Percentiles rank a stretch among this genome's conserved stretches.
Evolutionary conservation across 1,140 invertebrate genomes (phyloP).

Genomic region (Pygmarrhopalites habei): DNA sequence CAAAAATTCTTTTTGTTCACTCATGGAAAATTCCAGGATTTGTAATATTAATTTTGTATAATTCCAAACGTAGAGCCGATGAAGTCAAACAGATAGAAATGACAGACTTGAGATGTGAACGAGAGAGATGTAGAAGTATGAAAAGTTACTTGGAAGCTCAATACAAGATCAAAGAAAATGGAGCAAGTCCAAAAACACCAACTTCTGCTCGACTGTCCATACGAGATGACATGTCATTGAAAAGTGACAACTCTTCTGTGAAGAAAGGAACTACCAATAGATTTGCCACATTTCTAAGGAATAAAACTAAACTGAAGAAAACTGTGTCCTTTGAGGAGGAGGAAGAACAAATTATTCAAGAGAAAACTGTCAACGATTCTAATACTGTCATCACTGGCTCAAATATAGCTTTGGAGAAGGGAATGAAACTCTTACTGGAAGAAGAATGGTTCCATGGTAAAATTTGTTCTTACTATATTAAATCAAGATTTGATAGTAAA

Average conservation of each 20-base stretch:
- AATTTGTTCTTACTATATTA: too few relatives aligned
- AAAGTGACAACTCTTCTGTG: slow-evolving; percentile 22
- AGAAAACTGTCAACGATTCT: background rate
- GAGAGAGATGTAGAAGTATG: slow-evolving; percentile 24
- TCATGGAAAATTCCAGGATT: too few relatives aligned
- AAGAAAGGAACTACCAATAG: slow-evolving; percentile 22
- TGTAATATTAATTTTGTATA: too few relatives aligned
- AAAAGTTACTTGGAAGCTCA: slow-evolving; percentile 24
- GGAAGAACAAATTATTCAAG: too few relatives aligned
- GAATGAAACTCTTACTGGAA: slow-evolving; percentile 55
- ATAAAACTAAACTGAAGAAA: slow-evolving; percentile 29
- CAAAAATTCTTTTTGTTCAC: background rate
- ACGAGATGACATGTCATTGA: slow-evolving; percentile 26
- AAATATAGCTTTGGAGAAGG: slow-evolving; percentile 24
- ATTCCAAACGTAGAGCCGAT: too few relatives aligned
- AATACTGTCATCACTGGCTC: background rate
- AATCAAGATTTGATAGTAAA: too few relatives aligned
- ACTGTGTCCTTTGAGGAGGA: slow-evolving; percentile 37
- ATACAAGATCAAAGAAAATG: slow-evolving; percentile 17
- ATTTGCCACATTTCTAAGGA: slow-evolving; percentile 32
- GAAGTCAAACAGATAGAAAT: slow-evolving; percentile 30
- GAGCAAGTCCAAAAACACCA: too few relatives aligned
- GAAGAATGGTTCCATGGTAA: slow-evolving; percentile 98
- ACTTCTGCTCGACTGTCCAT: background rate
- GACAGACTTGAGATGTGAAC: slow-evolving; percentile 25